A percentile compares a stretch with the other conserved stretches of the same genome.
phyloP scores from a whole-genome alignment of 2,113 vertebrate species.

The Hemichromis elongatus region DNA sequence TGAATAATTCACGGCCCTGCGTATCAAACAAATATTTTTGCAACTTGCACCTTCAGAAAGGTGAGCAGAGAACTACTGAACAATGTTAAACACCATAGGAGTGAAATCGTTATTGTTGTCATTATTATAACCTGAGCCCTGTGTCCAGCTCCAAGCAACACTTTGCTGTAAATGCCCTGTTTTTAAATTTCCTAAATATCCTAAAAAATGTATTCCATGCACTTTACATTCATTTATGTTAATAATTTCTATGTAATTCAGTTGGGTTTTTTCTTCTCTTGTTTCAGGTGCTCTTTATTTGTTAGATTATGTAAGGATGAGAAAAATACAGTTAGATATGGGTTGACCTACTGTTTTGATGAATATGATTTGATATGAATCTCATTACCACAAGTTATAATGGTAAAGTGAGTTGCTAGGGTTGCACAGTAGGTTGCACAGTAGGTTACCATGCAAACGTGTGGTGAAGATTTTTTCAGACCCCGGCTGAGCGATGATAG shows the following conservation, averaged over 20 bases:
- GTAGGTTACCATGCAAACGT: slow-evolving; percentile 18
- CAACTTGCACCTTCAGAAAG: slow-evolving; percentile 71
- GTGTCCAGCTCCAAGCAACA: not conserved
- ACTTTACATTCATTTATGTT: not conserved
- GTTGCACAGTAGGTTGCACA: no score
- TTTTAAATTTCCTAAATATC: not conserved
- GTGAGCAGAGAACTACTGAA: not conserved
- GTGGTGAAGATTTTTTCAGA: not conserved
- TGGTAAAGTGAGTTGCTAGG: not conserved
- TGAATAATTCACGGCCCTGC: slow-evolving; percentile 82
- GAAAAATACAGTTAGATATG: not conserved
- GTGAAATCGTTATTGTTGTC: not conserved
- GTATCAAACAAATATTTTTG: slow-evolving; percentile 80
- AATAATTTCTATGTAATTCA: not conserved
- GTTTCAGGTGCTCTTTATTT: not conserved
- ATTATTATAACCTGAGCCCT: not conserved
- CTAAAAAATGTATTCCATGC: not conserved
- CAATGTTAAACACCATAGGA: not conserved
- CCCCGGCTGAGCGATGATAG: slow-evolving; percentile 15
- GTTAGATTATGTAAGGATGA: no score
- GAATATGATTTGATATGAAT: not conserved
- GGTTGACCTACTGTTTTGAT: not conserved
- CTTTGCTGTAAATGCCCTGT: not conserved
- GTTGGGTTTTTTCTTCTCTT: not conserved
- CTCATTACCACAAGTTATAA: not conserved